phyloP scores from a whole-genome alignment of 2,888 invertebrate genomes.

The Cantharis lateralis region DNA sequence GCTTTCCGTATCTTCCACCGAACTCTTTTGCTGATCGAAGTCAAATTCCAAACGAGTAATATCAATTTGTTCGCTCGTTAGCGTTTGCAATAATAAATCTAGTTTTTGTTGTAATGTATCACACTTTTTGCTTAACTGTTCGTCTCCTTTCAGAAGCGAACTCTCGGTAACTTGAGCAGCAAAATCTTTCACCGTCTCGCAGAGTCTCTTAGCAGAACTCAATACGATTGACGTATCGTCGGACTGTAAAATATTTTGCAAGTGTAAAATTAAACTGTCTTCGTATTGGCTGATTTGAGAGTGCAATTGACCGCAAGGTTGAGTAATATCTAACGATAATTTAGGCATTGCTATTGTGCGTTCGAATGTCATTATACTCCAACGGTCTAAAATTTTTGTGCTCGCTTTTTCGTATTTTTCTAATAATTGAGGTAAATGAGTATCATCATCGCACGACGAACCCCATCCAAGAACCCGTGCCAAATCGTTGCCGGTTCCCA shows the following conservation, averaged over 20 bases:
- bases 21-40: conserved; percentile 40
- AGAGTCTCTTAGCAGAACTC: conserved; percentile 68
- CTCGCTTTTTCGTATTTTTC: conserved; percentile 96
- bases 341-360: conserved; percentile 68
- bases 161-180: conserved; percentile 66
- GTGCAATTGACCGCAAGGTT: conserved; percentile 57
- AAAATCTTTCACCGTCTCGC: conserved; percentile 80
- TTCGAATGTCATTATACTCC: conserved; percentile 96
- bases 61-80: conserved; percentile 69
- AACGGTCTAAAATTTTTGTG: conserved; percentile 96
- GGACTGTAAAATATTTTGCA: conserved; percentile 85
- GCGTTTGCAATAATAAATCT: conserved; percentile 71
- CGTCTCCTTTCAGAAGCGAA: conserved; percentile 62
- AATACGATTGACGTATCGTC: conserved; percentile 75
- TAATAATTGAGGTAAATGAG: conserved; percentile 87
- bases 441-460: conserved; percentile 92
- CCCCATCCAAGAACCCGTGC: conserved; percentile 97
- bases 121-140: conserved; percentile 69
- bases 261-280: conserved; percentile 75
- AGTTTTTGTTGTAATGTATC: conserved; percentile 77
- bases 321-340: conserved; percentile 52
- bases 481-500: conserved; percentile 96
- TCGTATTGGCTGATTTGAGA: conserved; percentile 72
- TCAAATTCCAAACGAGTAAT: conserved; percentile 37
- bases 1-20: conserved; percentile 52